Percentiles rank a stretch among this genome's conserved stretches.
Evolutionary conservation across 2,797 vertebrate genomes (phyloP).

Genomic region (Melanotaenia trifasciata): DNA sequence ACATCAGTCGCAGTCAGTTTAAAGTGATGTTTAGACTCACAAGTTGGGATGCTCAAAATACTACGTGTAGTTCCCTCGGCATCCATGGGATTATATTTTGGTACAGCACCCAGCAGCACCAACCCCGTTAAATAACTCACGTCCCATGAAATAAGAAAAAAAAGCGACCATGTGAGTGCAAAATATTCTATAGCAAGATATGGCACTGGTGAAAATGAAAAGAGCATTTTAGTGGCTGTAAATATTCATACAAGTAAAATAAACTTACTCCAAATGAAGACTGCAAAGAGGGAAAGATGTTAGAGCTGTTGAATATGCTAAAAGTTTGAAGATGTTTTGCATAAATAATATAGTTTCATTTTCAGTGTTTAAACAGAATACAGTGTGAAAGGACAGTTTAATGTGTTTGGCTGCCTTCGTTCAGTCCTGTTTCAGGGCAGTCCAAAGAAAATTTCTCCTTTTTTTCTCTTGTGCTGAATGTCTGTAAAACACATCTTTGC

Average conservation of each 20-base stretch:
- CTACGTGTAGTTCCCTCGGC: slow-evolving; percentile 34
- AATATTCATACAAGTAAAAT: slow-evolving; percentile 22
- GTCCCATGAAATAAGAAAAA: slow-evolving; percentile 53
- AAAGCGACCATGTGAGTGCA: slow-evolving; percentile 63
- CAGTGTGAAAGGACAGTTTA: slow-evolving; percentile 90
- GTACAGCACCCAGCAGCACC: slow-evolving; percentile 22
- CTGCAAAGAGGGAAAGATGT: slow-evolving; percentile 63
- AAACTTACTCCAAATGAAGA: slow-evolving; percentile 64
- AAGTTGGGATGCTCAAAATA: slow-evolving; percentile 66
- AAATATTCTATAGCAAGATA: slow-evolving; percentile 51
- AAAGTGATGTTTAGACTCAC: slow-evolving; percentile 58
- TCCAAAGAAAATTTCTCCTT: not conserved
- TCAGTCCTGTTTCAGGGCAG: not conserved
- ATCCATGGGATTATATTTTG: not conserved
- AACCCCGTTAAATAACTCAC: slow-evolving; percentile 39
- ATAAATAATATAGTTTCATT: slow-evolving; percentile 88
- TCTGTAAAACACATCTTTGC: slow-evolving; percentile 31
- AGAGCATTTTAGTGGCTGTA: slow-evolving; percentile 38
- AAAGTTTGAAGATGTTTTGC: slow-evolving; percentile 78
- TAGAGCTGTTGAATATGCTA: slow-evolving; percentile 76
- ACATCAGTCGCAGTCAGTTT: slow-evolving; percentile 55
- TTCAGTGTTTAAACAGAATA: slow-evolving; percentile 90
- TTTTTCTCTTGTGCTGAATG: slow-evolving; percentile 18
- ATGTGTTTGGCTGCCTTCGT: slow-evolving; percentile 62
- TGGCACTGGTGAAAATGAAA: slow-evolving; percentile 38